Evolutionary conservation across 2,888 invertebrate genomes (phyloP), one percentile per base, ranked within the genome.

Genomic region (Cheilosia urbana): DNA sequence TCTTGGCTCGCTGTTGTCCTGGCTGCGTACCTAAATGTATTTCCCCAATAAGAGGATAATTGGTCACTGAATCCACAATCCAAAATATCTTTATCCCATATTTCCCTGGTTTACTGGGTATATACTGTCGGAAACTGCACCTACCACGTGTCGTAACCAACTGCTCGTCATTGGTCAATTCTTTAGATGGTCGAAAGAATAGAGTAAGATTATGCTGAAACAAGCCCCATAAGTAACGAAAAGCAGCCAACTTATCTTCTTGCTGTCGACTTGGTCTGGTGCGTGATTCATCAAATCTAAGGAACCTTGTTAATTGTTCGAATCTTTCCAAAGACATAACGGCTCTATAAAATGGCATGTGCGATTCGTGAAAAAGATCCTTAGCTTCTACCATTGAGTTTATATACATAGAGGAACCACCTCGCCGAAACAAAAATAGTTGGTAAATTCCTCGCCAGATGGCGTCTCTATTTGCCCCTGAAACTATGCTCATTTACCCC

Each of bases 251-350:
- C 19, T 71, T 78, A 34, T 78, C 24, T 24, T 24, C 24, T 24
- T 4, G 4, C 24, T 24, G 24, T 4, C 24, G 24, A 4, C 24
- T 24, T 4, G 24, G 24, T 24, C 24, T 63, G 21, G 40, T 53
- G 37, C 69, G 40, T 49, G n/a, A 55, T 30, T 83, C 73, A 63
- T 83, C 69, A 60, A 78, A 76, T 30, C 58, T 17, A 4, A 68
- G 3, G 15, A 27, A 58, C 7, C 58, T 13, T 1, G 11, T 13
- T 37, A 76, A 21, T 40, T n/a, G 13, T 13, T 51, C 34, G 17
- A 77, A 82, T 37, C 40, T 17, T 45, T 71, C 62, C 45, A 77
- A 30, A 11, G 62, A 72, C 79, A 80, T 83, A n/a, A 72, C 21
- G 21, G 71, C 72, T 47, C 80, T 65, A 45, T 76, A 77, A 65